These are phyloP conservation scores for Tympanuchus pallidicinctus DNA, from an alignment of 2,113 vertebrate genomes.

Conservation along the genomic window DNA sequence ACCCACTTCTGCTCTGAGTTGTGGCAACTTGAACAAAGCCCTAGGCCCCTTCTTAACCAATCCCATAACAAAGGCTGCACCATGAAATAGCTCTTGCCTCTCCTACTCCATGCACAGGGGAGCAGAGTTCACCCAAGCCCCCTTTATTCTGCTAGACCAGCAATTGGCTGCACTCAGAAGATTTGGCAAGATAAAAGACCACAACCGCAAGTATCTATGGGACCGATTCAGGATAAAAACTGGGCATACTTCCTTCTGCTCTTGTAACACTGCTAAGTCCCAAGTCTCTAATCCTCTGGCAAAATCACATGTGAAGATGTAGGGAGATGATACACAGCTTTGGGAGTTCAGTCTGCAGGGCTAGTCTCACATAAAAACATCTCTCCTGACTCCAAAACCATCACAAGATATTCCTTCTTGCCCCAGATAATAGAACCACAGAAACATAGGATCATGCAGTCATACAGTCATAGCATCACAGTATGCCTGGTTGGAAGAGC, in stretches of 20 bases:
- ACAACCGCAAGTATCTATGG: accelerated
- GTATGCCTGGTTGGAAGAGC: background rate
- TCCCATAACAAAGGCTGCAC: background rate
- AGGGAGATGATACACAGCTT: background rate
- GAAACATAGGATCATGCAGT: background rate
- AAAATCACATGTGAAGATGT: background rate
- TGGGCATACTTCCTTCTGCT: background rate
- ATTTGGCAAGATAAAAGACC: background rate
- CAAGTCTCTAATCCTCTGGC: background rate
- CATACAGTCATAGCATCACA: background rate
- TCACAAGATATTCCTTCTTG: background rate
- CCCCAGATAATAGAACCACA: background rate
- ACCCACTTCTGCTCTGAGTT: background rate
- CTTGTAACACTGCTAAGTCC: background rate
- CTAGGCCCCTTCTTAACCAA: background rate
- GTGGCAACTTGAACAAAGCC: background rate
- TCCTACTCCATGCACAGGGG: no score
- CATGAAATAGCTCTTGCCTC: background rate
- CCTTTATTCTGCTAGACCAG: background rate
- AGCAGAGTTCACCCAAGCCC: background rate
- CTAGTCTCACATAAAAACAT: accelerated
- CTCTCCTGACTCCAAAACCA: background rate
- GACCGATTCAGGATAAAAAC: background rate
- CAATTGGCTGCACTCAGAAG: background rate
- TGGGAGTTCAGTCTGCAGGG: background rate